Base-by-base conservation (phyloP, 1,140 invertebrate species). In the Drosophila triauraria region DNA sequence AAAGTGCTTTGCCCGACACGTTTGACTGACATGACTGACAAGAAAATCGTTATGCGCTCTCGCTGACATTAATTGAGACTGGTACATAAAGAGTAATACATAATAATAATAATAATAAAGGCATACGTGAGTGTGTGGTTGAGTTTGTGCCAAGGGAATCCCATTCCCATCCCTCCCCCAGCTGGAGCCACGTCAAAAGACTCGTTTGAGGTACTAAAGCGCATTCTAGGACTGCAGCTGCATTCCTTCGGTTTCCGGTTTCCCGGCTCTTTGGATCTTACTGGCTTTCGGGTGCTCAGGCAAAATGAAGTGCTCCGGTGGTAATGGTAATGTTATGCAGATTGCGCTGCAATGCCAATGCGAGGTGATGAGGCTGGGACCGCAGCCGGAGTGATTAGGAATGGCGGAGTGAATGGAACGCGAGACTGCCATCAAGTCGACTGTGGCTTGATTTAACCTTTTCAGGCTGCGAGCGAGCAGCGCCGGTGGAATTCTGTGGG, bases 51-150 rank as follows among this genome's bases (percentile, higher is more conserved):
- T 90, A 76, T 61, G 64, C 70, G 70, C 67, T 56, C 71, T 54
- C 68, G 59, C 86, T 90, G 85, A 91, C 85, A 91, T 91, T 90
- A 90, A 90, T 90, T 90, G 86, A 82, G 80, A 69, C 75, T 90
- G 85, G 84, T 88, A 90, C 85, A 85, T 81, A 81, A 81, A 70
- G 67, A 76, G 75, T 87, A 87, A 72, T 76, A 80, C 83, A 80
- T 90, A 86, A 81, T 75, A 86, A 86, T 83, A 82, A 80, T 69
- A 84, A 83, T 83, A 84, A 80, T 72, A 84, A 85, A 78, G 63
- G 23, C 59, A 51, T 43, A 48, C 61, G 50, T 47, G 60, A 32
- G 42, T 43, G 47, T 47, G 40, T 50, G 58, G 68, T 64, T 79
- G 42, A 53, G 62, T 74, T 64, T 79, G 42, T 61, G 62, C 46